A percentile compares a stretch with the other conserved stretches of the same genome.
phyloP scores from a whole-genome alignment of 2,113 vertebrate genomes.

The Antennarius striatus region DNA sequence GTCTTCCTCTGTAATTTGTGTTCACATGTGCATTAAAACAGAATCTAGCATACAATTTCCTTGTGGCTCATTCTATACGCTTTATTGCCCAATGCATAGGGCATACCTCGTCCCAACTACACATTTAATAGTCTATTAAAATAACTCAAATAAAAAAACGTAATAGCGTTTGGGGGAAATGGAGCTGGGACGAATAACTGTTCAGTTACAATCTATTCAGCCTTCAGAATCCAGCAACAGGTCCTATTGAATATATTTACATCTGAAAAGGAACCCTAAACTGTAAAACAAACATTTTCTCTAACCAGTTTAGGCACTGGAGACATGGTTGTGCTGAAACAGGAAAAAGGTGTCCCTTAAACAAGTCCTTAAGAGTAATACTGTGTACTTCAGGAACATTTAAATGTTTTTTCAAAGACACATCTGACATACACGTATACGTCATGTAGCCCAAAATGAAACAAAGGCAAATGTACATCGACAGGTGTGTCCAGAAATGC shows the following conservation, averaged over 20 bases:
- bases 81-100: constrained; percentile 14
- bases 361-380: not conserved
- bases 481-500: not conserved
- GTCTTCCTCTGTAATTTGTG: not conserved
- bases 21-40: constrained; percentile 35
- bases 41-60: constrained; percentile 11
- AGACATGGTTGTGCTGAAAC: not conserved
- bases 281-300: not conserved
- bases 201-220: too few species aligned
- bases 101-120: not conserved
- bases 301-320: too few species aligned
- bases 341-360: not conserved
- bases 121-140: constrained; percentile 4
- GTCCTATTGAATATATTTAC: too few species aligned
- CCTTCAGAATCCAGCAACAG: too few species aligned
- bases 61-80: constrained; percentile 16
- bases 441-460: too few species aligned
- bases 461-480: not conserved
- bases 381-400: not conserved
- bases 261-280: not conserved
- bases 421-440: too few species aligned
- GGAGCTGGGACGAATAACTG: not conserved
- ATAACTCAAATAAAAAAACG: constrained; percentile 6
- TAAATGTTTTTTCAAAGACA: not conserved
- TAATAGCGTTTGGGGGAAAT: not conserved